phyloP scores from a whole-genome alignment of 2,797 vertebrate genomes.

The Sebastes itinus region DNA sequence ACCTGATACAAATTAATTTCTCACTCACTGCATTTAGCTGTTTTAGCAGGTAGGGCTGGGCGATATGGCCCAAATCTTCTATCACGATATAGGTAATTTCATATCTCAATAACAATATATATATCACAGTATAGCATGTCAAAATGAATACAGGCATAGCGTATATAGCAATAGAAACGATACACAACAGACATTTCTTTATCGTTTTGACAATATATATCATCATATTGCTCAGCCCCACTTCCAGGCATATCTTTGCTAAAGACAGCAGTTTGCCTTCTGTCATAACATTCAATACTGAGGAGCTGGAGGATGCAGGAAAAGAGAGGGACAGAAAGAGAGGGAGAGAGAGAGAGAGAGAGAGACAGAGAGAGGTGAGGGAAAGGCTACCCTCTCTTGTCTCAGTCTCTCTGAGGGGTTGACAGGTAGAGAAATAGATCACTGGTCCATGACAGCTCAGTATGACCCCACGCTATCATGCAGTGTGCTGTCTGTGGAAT shows the following conservation, averaged over 20 bases:
- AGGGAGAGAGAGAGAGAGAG: not conserved
- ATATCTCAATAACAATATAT: too few relatives aligned
- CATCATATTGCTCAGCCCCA: too few relatives aligned
- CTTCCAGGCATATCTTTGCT: constrained; percentile 10
- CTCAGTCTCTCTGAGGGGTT: constrained; percentile 84
- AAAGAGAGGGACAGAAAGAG: not conserved
- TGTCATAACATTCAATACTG: constrained; percentile 44
- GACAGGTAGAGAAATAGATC: constrained; percentile 92
- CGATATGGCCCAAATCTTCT: too few relatives aligned
- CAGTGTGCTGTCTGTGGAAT: constrained; percentile 67
- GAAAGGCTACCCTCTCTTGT: constrained; percentile 67
- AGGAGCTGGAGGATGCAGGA: constrained; percentile 24
- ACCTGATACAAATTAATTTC: not conserved
- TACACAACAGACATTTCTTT: too few relatives aligned
- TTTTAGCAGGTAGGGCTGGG: not conserved
- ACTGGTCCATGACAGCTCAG: constrained; percentile 87
- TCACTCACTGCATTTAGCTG: not conserved
- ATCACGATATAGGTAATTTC: too few relatives aligned
- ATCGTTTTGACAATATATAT: too few relatives aligned
- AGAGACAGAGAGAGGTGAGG: constrained; percentile 53
- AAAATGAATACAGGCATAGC: too few relatives aligned
- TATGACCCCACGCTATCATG: constrained; percentile 75
- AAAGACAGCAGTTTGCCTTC: constrained; percentile 45
- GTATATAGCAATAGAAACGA: too few relatives aligned
- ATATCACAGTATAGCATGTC: too few relatives aligned